Conservation (phyloP, 2,113 vertebrate species). For the Dipodomys ordii region DNA sequence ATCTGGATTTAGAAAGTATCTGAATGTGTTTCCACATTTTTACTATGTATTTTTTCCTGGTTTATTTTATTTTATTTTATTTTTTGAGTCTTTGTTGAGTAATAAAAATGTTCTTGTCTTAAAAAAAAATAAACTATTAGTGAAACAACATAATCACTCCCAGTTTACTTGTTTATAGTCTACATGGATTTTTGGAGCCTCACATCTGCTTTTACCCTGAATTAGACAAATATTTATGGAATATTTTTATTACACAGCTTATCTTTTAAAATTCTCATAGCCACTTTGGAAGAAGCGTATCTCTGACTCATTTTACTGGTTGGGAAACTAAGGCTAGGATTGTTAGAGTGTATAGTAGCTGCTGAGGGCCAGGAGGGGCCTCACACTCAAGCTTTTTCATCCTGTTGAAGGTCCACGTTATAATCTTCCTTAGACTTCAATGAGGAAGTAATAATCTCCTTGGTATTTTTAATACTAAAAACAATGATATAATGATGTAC, state of each 20-base stretch:
- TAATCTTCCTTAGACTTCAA: neutral
- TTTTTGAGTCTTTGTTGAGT: too few species aligned
- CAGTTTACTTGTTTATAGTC: neutral
- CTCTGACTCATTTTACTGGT: neutral
- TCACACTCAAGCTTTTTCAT: neutral
- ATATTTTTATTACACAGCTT: neutral
- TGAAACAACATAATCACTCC: neutral
- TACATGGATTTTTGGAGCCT: neutral
- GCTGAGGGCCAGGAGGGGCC: neutral
- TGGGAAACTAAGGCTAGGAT: neutral
- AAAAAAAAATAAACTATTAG: too few species aligned
- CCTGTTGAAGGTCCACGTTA: neutral
- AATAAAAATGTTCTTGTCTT: too few species aligned
- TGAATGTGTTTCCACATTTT: too few species aligned
- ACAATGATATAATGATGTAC: neutral
- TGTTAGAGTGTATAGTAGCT: neutral
- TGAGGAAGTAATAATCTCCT: neutral
- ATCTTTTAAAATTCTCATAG: neutral
- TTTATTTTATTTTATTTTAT: too few species aligned
- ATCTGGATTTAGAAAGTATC: too few species aligned
- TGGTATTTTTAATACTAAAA: neutral
- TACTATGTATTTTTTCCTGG: too few species aligned
- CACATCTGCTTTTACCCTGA: neutral
- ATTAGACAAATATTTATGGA: neutral
- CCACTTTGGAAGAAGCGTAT: neutral